These are phyloP conservation scores for Strix uralensis DNA, from an alignment of 2,113 vertebrate species.

Conservation along the genomic window DNA sequence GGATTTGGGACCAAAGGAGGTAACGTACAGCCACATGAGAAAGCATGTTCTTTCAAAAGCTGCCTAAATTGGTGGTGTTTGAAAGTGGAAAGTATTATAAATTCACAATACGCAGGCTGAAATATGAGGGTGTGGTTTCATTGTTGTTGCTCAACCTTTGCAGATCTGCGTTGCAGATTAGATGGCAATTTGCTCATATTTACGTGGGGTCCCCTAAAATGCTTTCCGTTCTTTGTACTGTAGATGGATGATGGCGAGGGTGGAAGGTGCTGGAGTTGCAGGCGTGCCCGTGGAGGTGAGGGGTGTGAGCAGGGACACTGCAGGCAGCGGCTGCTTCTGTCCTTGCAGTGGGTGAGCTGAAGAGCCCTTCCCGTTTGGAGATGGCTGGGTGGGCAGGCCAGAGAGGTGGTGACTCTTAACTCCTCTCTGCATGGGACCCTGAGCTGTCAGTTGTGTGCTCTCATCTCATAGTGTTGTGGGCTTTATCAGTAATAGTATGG, in stretches of 20 bases:
- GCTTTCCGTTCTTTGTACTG: rapidly evolving
- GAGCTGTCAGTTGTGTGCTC: rapidly evolving
- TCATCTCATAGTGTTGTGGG: neutral
- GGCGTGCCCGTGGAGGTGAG: neutral
- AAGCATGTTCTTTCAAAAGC: neutral
- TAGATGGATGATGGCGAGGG: neutral
- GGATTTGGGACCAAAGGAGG: neutral
- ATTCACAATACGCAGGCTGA: neutral
- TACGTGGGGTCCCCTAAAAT: neutral
- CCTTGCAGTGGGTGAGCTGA: neutral
- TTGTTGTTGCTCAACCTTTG: neutral
- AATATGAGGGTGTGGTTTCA: neutral
- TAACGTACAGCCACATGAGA: neutral
- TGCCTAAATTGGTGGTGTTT: neutral
- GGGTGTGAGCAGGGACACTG: neutral
- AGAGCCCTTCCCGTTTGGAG: rapidly evolving
- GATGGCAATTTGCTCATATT: neutral
- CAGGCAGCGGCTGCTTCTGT: neutral
- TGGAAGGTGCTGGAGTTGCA: neutral
- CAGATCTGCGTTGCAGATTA: rapidly evolving
- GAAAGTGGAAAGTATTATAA: neutral
- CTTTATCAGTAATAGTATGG: neutral
- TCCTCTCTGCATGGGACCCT: neutral
- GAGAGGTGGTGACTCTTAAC: neutral
- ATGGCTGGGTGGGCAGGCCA: neutral